Conservation (phyloP, 92 coral and sea anemone genomes). For the Heteractis magnifica region DNA sequence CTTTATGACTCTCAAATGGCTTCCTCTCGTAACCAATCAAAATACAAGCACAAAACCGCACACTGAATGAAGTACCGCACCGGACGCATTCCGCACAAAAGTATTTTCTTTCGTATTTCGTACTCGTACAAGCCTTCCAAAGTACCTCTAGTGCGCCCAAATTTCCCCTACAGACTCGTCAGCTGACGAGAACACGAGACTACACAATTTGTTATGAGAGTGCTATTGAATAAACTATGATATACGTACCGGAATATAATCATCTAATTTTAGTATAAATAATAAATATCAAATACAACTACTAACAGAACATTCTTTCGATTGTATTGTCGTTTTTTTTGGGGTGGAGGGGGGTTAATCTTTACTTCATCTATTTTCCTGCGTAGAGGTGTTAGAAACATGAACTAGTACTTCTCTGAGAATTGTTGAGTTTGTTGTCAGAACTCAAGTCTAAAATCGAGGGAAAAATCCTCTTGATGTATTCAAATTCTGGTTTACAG, state of each 20-base stretch:
- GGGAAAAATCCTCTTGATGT: not conserved
- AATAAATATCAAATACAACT: not conserved
- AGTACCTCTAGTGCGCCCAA: not conserved
- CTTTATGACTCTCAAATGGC: not conserved
- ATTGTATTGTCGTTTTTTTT: too few species aligned
- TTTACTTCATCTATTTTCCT: too few species aligned
- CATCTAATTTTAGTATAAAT: not conserved
- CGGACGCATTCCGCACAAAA: not conserved
- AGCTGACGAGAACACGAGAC: not conserved
- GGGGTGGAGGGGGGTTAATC: too few species aligned
- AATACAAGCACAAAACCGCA: not conserved
- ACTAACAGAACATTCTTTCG: not conserved
- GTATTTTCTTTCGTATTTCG: not conserved
- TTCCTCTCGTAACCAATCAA: not conserved
- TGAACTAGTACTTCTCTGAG: too few species aligned
- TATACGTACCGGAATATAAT: not conserved
- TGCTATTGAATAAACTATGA: not conserved
- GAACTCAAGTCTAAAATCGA: not conserved
- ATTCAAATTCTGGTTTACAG: not conserved
- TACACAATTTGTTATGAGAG: not conserved
- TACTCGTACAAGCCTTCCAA: not conserved
- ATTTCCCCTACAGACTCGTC: not conserved
- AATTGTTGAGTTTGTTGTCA: not conserved
- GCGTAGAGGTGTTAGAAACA: not conserved
- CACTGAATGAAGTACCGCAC: not conserved